Conservation (phyloP, 2,888 invertebrate genomes). For the Platynereis dumerilii region DNA sequence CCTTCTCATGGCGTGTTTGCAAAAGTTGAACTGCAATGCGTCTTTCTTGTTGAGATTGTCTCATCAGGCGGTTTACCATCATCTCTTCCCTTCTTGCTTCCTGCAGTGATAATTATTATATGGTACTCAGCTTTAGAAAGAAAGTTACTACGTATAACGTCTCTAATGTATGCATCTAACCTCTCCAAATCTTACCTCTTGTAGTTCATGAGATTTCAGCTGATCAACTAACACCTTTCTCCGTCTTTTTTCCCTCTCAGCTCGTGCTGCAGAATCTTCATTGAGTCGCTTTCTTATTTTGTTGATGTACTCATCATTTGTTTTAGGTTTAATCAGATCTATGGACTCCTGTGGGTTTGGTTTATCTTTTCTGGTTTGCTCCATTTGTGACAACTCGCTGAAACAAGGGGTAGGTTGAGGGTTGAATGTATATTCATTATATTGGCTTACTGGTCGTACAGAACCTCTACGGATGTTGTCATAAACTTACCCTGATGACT, state of each 20-base stretch:
- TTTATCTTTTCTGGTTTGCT: not conserved
- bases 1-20: conserved; percentile 62
- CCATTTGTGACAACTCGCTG: not conserved
- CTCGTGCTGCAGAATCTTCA: conserved; percentile 60
- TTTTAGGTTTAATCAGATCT: conserved; percentile 50
- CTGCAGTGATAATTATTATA: too few relatives aligned
- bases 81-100: conserved; percentile 61
- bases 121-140: too few relatives aligned
- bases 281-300: conserved; percentile 59
- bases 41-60: conserved; percentile 63
- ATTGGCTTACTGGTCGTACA: too few relatives aligned
- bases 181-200: conserved; percentile 54
- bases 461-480: too few relatives aligned
- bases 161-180: too few relatives aligned
- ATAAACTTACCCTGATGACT: conserved; percentile 30
- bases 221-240: conserved; percentile 63
- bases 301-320: conserved; percentile 60
- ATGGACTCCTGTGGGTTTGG: conserved; percentile 40
- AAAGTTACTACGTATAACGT: too few relatives aligned
- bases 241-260: conserved; percentile 60
- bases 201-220: conserved; percentile 58
- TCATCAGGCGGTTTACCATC: conserved; percentile 60
- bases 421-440: not conserved
- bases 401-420: not conserved
- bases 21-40: conserved; percentile 62